phyloP scores from a whole-genome alignment of 2,797 vertebrate species.

The Emys orbicularis region DNA sequence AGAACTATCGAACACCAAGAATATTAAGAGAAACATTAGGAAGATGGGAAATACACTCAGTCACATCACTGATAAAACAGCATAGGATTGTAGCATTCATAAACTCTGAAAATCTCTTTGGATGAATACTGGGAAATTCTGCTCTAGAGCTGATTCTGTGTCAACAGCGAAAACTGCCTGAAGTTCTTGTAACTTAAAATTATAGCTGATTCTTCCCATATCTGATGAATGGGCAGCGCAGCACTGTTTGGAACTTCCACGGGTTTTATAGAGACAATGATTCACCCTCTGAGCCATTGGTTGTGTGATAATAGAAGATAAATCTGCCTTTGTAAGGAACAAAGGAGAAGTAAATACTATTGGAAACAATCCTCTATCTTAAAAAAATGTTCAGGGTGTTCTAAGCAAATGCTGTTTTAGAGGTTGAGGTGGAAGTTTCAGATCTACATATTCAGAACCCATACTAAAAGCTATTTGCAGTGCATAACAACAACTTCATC shows the following conservation, averaged over 20 bases:
- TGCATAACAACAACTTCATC: not conserved
- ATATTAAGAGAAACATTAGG: not conserved
- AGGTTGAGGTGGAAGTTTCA: not conserved
- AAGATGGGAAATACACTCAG: not conserved
- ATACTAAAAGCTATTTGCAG: too few relatives aligned
- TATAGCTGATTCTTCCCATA: not conserved
- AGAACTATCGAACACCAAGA: not conserved
- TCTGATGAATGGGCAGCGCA: conserved; percentile 37
- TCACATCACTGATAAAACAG: not conserved
- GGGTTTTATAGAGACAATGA: conserved; percentile 40
- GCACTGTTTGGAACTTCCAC: conserved; percentile 18
- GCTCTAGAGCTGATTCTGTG: not conserved
- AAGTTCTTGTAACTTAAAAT: conserved; percentile 44
- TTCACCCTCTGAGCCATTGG: conserved; percentile 40
- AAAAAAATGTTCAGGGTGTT: not conserved
- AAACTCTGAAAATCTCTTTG: conserved; percentile 28
- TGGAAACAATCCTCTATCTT: conserved; percentile 9
- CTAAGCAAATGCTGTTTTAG: conserved; percentile 14
- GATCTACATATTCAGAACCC: not conserved
- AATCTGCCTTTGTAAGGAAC: conserved; percentile 32
- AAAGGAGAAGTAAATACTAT: conserved; percentile 27
- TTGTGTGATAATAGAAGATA: conserved; percentile 60
- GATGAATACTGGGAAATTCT: conserved; percentile 21
- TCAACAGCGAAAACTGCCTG: not conserved
- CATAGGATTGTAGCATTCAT: conserved; percentile 8